These are phyloP conservation scores for Urocolius indicus DNA, from an alignment of 2,113 vertebrate genomes.

Conservation along the genomic window DNA sequence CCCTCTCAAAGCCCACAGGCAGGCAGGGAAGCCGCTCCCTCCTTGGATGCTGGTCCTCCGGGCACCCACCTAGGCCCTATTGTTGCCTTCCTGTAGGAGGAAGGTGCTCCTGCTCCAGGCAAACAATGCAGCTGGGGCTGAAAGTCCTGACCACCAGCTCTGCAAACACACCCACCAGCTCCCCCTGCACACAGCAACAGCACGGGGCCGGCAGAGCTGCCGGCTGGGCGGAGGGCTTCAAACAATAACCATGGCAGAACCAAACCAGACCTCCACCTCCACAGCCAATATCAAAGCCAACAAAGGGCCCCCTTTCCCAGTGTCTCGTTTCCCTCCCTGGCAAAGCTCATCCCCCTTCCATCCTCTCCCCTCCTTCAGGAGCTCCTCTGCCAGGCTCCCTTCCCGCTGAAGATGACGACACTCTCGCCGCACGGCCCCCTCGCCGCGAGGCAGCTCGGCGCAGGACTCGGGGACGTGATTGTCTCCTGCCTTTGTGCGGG, in stretches of 20 bases:
- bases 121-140: background rate
- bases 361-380: background rate
- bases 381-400: conserved; percentile 23
- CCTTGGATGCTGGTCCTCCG: background rate
- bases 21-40: background rate
- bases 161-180: background rate
- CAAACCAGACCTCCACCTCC: background rate
- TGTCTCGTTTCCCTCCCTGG: background rate
- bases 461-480: conserved; percentile 40
- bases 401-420: conserved; percentile 53
- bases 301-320: background rate
- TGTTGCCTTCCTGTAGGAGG: background rate
- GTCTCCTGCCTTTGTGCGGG: conserved; percentile 67
- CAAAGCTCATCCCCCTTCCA: conserved; percentile 4
- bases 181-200: background rate
- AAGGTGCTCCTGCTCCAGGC: background rate
- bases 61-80: background rate
- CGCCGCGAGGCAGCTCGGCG: background rate
- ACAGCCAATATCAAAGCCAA: background rate
- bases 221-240: background rate
- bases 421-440: conserved; percentile 38
- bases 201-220: background rate
- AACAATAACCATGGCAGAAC: background rate
- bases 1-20: background rate
- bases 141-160: background rate